Evolutionary conservation across 2,888 invertebrate genomes (phyloP), one percentile per base, ranked within the genome.

Genomic region (Portevinia maculata): DNA sequence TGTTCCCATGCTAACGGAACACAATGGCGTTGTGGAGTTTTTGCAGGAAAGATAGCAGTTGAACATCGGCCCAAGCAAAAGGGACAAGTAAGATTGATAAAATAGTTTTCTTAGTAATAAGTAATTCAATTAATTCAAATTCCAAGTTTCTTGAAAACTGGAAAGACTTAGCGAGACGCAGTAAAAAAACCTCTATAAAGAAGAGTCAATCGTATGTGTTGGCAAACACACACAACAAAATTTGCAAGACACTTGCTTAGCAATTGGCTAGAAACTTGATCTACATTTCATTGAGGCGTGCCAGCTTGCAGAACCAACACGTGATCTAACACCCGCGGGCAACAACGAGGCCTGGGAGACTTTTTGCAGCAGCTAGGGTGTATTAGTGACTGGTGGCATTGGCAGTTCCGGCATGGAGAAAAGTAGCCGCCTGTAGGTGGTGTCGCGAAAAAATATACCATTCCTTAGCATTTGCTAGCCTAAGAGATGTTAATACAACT

Each of bases 361-460:
- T 86, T 92, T 99, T 1, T 98, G 97, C 88, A 94, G 95, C 87
- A 94, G 95, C 92, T 94, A 96, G 89, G 99, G 98, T 30, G 94
- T 99, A 0, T 93, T 99, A 85, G 97, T 99, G 0, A 99, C 99
- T 1, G 99, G 99, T 70, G 99, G 99, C 9, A 99, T 99, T 90
- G 99, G 99, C 0, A 94, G 95, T 85, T 93, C 99, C 67, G 99
- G 99, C 3, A 94, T 98, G 88, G 98, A 98, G 89, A 99, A 99
- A 98, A 92, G 97, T 99, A 55, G 94, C 94, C 79, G 98, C 99
- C 0, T 96, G 96, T 86, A 93, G 95, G 87, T 99, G 98, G 97
- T 98, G 99, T 79, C 93, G 99, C 39, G 94, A 94, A 87, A 97
- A 96, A 94, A 95, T 53, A 96, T 95, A 88, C 99, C 99, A 0